phyloP scores from a whole-genome alignment of 1,140 invertebrate genomes.

The Diuraphis noxia region DNA sequence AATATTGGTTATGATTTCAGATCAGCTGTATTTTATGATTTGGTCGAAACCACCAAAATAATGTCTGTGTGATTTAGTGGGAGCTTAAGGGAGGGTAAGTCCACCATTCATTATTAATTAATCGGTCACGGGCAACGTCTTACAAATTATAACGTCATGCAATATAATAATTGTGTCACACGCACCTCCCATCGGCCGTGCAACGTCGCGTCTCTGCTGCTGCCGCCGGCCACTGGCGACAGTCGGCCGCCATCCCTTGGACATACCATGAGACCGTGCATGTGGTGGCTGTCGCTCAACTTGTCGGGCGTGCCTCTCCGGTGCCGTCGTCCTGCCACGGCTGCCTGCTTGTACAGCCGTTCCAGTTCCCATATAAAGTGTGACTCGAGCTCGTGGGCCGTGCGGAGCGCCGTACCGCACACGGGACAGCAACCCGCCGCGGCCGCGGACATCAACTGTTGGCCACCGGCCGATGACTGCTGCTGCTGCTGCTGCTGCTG shows the following conservation, averaged over 20 bases:
- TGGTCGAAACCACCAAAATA: too few relatives aligned
- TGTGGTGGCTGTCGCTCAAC: constrained; percentile 59
- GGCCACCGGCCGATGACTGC: background rate
- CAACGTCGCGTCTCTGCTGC: constrained; percentile 64
- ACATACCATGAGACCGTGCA: constrained; percentile 55
- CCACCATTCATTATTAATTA: too few relatives aligned
- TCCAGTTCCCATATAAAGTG: constrained; percentile 78
- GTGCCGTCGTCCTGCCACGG: constrained; percentile 9
- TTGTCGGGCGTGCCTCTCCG: constrained; percentile 59
- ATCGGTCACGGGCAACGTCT: too few relatives aligned
- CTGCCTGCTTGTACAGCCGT: constrained; percentile 66
- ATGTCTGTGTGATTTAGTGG: too few relatives aligned
- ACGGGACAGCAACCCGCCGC: constrained; percentile 73
- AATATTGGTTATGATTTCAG: too few relatives aligned
- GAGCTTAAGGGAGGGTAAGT: too few relatives aligned
- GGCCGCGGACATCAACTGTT: constrained; percentile 13
- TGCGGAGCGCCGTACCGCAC: constrained; percentile 76
- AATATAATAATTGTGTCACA: background rate
- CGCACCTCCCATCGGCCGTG: constrained; percentile 75
- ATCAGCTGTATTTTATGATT: too few relatives aligned
- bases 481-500: constrained; percentile 29
- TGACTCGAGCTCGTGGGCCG: constrained; percentile 72
- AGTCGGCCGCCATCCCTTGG: background rate
- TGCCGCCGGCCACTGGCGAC: constrained; percentile 16
- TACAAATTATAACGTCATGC: too few relatives aligned